These are phyloP conservation scores for Ctenosaura bakeri DNA, from an alignment of 2,797 vertebrate species.

Conservation along the genomic window DNA sequence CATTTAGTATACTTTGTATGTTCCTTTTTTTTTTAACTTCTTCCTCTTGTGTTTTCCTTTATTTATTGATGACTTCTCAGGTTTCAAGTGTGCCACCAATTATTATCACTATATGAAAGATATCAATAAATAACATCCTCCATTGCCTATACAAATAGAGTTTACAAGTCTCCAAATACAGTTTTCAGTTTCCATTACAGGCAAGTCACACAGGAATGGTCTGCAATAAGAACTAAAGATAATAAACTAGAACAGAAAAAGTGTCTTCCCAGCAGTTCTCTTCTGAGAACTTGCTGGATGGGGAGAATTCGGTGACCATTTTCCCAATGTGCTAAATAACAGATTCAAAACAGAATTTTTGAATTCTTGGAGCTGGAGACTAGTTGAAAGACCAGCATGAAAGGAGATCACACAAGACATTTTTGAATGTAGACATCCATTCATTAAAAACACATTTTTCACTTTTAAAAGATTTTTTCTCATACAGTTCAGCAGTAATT, in stretches of 20 bases:
- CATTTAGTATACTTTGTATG: neutral
- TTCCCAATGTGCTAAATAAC: constrained; percentile 39
- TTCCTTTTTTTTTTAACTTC: neutral
- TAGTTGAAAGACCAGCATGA: constrained; percentile 62
- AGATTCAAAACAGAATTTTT: constrained; percentile 54
- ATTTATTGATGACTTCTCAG: rapidly evolving
- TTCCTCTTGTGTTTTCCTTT: neutral
- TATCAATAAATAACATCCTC: constrained; percentile 45
- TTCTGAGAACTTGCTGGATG: constrained; percentile 42
- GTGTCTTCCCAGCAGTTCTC: constrained; percentile 50
- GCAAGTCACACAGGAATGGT: constrained; percentile 63
- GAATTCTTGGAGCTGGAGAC: neutral
- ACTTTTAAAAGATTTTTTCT: constrained; percentile 46
- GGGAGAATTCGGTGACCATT: constrained; percentile 47
- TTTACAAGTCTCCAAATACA: constrained; percentile 53
- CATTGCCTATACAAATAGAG: constrained; percentile 48
- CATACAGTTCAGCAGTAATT: constrained; percentile 15
- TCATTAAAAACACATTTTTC: constrained; percentile 39
- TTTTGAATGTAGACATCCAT: constrained; percentile 35
- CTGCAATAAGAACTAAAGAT: constrained; percentile 48
- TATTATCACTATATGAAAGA: constrained; percentile 15
- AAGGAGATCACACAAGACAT: constrained; percentile 59
- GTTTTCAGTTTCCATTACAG: constrained; percentile 67
- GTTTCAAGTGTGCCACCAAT: neutral
- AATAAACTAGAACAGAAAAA: constrained; percentile 63